Evolutionary conservation across 2,113 vertebrate genomes (phyloP).

Genomic region (Grus americana): DNA sequence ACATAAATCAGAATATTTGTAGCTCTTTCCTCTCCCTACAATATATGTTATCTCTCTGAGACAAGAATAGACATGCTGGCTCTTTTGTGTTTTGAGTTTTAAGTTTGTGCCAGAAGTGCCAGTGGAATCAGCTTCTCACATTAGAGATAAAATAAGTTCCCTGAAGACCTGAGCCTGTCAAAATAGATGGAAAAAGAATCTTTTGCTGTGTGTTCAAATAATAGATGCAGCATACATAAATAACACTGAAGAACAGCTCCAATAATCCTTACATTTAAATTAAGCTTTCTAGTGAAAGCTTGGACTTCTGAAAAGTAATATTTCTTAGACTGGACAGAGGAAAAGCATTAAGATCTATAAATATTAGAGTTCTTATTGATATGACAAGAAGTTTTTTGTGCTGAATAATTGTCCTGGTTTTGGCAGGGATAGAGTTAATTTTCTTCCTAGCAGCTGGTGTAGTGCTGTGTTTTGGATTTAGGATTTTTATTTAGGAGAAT

Average conservation of each 20-base stretch:
- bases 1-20: conserved; percentile 1
- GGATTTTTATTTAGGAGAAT: too few relatives aligned
- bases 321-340: conserved; percentile 17
- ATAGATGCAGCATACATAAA: conserved; percentile 46
- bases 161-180: conserved; percentile 53
- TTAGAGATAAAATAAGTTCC: conserved; percentile 67
- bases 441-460: too few relatives aligned
- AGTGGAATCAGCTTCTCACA: conserved; percentile 45
- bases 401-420: not conserved
- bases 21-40: not conserved
- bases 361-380: conserved; percentile 60
- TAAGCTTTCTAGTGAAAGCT: conserved; percentile 51
- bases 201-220: conserved; percentile 30
- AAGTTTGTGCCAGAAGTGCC: conserved; percentile 53
- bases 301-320: conserved; percentile 22
- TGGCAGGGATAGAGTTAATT: too few relatives aligned
- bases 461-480: too few relatives aligned
- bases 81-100: conserved; percentile 62
- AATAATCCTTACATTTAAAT: conserved; percentile 61
- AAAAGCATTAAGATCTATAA: conserved; percentile 44
- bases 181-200: conserved; percentile 41
- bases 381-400: conserved; percentile 33
- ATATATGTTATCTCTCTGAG: conserved; percentile 42
- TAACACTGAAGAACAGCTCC: not conserved
- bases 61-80: conserved; percentile 18